A percentile compares a stretch with the other conserved stretches of the same genome.
Evolutionary conservation across 2,888 invertebrate species (phyloP).

Genomic region (Pachymerium ferrugineum): DNA sequence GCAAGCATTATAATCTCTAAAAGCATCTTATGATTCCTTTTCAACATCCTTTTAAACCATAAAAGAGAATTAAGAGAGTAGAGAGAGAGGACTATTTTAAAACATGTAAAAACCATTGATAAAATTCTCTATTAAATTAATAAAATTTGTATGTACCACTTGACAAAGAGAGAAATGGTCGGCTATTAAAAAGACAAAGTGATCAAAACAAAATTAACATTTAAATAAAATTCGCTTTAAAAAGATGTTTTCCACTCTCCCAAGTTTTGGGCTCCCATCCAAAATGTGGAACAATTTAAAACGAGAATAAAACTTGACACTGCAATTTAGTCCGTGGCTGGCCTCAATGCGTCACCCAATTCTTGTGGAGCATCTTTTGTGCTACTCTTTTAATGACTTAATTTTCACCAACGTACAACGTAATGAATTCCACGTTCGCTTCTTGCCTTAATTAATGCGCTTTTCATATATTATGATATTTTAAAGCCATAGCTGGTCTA

Average conservation of each 20-base stretch:
- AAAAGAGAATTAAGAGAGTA: no score
- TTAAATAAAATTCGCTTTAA: not conserved
- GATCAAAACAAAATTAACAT: not conserved
- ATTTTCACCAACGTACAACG: conserved; percentile 5
- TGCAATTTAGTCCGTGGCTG: conserved; percentile 21
- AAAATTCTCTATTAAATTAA: no score
- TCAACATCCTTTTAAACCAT: no score
- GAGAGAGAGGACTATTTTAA: no score
- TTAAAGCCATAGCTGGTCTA: not conserved
- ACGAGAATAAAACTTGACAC: conserved; percentile 15
- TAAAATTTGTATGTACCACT: no score
- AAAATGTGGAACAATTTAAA: conserved; percentile 8
- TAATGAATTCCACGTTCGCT: not conserved
- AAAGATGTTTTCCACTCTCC: not conserved
- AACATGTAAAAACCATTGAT: no score
- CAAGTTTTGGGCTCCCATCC: not conserved
- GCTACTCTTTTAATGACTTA: conserved; percentile 15
- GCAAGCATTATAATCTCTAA: no score
- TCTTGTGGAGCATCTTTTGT: conserved; percentile 9
- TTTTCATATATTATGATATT: conserved; percentile 18
- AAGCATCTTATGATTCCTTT: no score
- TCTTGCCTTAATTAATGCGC: not conserved
- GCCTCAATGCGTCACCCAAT: not conserved
- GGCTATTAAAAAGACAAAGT: no score
- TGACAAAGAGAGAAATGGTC: no score